Evolutionary conservation across 2,888 invertebrate species (phyloP).

Genomic region (Epiblema foenella): DNA sequence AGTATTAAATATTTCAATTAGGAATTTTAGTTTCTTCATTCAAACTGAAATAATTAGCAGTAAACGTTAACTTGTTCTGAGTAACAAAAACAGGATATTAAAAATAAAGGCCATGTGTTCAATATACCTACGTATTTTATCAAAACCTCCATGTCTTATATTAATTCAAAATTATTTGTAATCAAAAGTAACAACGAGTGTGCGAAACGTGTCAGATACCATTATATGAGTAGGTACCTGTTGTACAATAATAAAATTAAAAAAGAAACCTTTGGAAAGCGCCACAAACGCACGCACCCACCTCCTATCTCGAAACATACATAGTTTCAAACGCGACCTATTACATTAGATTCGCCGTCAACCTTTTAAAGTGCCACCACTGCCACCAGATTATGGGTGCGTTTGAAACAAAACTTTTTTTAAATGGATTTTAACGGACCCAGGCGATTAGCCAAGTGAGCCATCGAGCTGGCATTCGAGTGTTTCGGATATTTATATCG

Average conservation of each 20-base stretch:
- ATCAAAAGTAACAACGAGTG: background rate
- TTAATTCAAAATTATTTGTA: background rate
- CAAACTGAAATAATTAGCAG: too few species aligned
- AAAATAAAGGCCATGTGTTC: too few species aligned
- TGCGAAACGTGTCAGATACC: background rate
- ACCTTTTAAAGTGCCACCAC: slow-evolving; percentile 77
- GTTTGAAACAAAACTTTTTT: slow-evolving; percentile 65
- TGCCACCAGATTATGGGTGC: slow-evolving; percentile 71
- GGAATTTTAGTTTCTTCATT: background rate
- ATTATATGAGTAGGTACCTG: background rate
- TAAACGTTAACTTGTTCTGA: too few species aligned
- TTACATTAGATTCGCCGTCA: slow-evolving; percentile 79
- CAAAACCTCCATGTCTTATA: background rate
- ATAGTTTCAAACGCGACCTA: slow-evolving; percentile 69
- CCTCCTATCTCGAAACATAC: slow-evolving; percentile 67
- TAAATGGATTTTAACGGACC: slow-evolving; percentile 62
- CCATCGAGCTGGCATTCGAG: slow-evolving; percentile 81
- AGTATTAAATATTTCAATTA: too few species aligned
- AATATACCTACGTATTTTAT: background rate
- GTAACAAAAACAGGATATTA: background rate
- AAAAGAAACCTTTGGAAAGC: slow-evolving; percentile 44
- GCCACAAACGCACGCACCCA: slow-evolving; percentile 56
- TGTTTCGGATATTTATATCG: slow-evolving; percentile 79
- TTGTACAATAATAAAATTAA: slow-evolving; percentile 7
- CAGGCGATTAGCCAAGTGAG: slow-evolving; percentile 82